Percentiles rank a stretch among this genome's conserved stretches.
Conservation (phyloP, 2,888 invertebrate species). For the Agrochola macilenta region DNA sequence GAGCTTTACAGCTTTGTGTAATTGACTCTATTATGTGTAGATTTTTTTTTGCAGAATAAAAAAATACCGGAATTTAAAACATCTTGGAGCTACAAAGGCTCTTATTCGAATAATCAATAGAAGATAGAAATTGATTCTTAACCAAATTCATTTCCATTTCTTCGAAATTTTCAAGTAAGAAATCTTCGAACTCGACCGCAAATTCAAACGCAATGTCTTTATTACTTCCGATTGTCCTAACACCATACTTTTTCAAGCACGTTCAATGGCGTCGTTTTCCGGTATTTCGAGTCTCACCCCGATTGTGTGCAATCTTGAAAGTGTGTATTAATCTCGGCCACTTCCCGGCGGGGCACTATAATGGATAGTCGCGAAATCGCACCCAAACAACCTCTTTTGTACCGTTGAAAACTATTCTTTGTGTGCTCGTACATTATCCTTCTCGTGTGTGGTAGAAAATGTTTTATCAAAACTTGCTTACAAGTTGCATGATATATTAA, state of each 20-base stretch:
- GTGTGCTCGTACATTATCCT: constrained; percentile 51
- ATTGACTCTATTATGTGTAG: too few species aligned
- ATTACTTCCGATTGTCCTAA: constrained; percentile 11
- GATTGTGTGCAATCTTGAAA: constrained; percentile 57
- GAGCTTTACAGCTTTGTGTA: too few species aligned
- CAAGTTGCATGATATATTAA: constrained; percentile 13
- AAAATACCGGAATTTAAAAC: not conserved
- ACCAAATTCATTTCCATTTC: not conserved
- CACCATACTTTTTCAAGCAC: constrained; percentile 12
- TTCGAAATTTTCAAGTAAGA: not conserved
- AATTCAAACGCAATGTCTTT: constrained; percentile 6
- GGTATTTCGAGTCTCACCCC: constrained; percentile 37
- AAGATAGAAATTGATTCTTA: not conserved
- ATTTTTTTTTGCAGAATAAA: not conserved
- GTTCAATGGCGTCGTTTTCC: constrained; percentile 51
- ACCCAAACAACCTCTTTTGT: constrained; percentile 71
- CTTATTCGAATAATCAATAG: not conserved
- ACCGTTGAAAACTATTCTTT: constrained; percentile 71
- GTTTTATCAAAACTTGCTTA: constrained; percentile 5
- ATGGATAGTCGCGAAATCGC: constrained; percentile 73
- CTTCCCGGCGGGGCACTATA: constrained; percentile 73
- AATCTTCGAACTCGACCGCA: constrained; percentile 1
- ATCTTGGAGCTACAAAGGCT: not conserved
- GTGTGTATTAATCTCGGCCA: constrained; percentile 73
- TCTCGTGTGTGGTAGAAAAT: constrained; percentile 9